phyloP scores from a whole-genome alignment of 2,888 invertebrate species.

The Calephelis perditalis region DNA sequence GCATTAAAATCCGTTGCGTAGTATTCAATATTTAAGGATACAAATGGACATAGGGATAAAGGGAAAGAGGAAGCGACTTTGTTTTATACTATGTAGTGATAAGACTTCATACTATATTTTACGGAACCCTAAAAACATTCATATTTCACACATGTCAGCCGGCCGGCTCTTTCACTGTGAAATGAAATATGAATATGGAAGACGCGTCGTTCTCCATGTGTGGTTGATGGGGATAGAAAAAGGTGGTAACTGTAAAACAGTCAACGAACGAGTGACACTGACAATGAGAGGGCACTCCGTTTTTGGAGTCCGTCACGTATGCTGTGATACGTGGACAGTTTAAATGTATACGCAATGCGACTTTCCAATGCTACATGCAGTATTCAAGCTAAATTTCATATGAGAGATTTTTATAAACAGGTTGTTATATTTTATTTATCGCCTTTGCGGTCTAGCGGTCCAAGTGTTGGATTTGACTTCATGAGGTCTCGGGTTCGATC shows the following conservation, averaged over 20 bases:
- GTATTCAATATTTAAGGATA: too few species aligned
- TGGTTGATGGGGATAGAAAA: slow-evolving; percentile 45
- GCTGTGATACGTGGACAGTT: slow-evolving; percentile 51
- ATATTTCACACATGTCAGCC: background rate
- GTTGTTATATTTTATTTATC: background rate
- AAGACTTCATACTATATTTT: too few species aligned
- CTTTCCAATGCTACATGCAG: slow-evolving; percentile 9
- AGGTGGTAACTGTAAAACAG: slow-evolving; percentile 67
- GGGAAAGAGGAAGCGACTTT: too few species aligned
- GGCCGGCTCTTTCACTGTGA: slow-evolving; percentile 49
- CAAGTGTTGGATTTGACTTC: too few species aligned
- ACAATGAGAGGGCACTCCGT: slow-evolving; percentile 59
- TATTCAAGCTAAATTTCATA: too few species aligned
- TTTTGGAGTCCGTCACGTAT: slow-evolving; percentile 63
- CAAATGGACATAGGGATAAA: too few species aligned
- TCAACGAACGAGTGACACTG: slow-evolving; percentile 67
- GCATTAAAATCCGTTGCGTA: too few species aligned
- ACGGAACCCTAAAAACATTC: slow-evolving; percentile 10
- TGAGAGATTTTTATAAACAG: background rate
- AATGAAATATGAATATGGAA: slow-evolving; percentile 61
- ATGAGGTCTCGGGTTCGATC: too few species aligned
- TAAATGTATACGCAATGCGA: slow-evolving; percentile 43
- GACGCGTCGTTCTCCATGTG: slow-evolving; percentile 52
- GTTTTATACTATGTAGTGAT: too few species aligned
- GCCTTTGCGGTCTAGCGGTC: too few species aligned